Evolutionary conservation across 53 echinoderm and acorn worm species (phyloP).

Genomic region (Holothuria scabra): DNA sequence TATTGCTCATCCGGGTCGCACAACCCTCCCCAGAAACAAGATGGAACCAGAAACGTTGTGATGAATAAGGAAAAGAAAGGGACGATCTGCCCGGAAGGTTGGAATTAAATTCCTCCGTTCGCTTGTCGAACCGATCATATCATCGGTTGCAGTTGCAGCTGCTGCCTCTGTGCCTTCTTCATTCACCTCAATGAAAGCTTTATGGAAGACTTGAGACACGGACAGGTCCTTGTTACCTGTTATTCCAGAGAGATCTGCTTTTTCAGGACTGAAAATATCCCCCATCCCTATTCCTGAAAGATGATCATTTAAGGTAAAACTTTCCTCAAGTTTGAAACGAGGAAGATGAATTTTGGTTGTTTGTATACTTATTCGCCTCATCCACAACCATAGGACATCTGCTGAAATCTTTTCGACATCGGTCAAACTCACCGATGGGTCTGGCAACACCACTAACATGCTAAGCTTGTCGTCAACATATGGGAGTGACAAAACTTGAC

Average conservation of each 20-base stretch:
- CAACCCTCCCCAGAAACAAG: constrained; percentile 76
- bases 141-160: constrained; percentile 85
- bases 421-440: constrained; percentile 61
- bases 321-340: constrained; percentile 77
- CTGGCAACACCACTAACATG: constrained; percentile 75
- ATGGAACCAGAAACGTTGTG: constrained; percentile 61
- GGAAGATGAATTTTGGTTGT: constrained; percentile 70
- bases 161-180: constrained; percentile 97
- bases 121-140: too few relatives aligned
- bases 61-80: constrained; percentile 83
- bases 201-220: constrained; percentile 73
- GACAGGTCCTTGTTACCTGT: constrained; percentile 55
- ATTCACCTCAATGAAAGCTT: constrained; percentile 90
- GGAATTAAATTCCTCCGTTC: too few relatives aligned
- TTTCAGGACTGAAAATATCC: constrained; percentile 63
- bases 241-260: constrained; percentile 78
- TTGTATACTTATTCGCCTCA: neutral
- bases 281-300: constrained; percentile 75
- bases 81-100: constrained; percentile 73
- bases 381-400: constrained; percentile 54
- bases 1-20: constrained; percentile 14
- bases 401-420: constrained; percentile 62
- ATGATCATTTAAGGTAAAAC: constrained; percentile 58
- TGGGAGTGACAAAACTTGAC: constrained; percentile 77
- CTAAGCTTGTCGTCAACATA: constrained; percentile 70